Evolutionary conservation across 2,888 invertebrate genomes (phyloP).

Genomic region (Serripes groenlandicus): DNA sequence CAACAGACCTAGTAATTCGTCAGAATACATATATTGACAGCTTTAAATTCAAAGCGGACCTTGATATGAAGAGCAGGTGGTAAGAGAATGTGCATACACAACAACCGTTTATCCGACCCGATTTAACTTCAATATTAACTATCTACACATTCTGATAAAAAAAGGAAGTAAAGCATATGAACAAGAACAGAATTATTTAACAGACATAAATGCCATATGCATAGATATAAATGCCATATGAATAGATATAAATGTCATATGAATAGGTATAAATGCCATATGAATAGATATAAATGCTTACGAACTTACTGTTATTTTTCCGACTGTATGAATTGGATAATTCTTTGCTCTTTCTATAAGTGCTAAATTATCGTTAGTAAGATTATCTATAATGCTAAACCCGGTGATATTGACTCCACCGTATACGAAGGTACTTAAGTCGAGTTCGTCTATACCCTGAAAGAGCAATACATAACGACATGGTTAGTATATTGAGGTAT

Average conservation of each 20-base stretch:
- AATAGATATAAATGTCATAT: not conserved
- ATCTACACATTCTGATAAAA: no score
- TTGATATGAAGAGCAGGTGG: no score
- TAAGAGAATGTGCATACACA: no score
- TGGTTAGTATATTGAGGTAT: no score
- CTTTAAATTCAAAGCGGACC: no score
- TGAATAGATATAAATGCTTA: not conserved
- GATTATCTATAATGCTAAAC: slow-evolving; percentile 88
- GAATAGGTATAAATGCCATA: not conserved
- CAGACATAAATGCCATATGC: not conserved
- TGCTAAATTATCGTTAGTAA: slow-evolving; percentile 38
- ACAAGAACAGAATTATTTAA: no score
- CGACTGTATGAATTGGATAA: slow-evolving; percentile 36
- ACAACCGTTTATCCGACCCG: no score
- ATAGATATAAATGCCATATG: not conserved
- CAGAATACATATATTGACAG: no score
- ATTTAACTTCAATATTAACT: no score
- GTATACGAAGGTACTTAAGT: slow-evolving; percentile 97
- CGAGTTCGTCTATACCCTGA: slow-evolving; percentile 96
- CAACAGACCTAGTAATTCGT: no score
- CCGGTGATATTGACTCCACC: slow-evolving; percentile 98
- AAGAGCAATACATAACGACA: no score
- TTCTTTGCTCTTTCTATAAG: slow-evolving; percentile 41
- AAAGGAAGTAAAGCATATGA: no score
- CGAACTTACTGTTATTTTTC: slow-evolving; percentile 48